Percentiles rank a stretch among this genome's conserved stretches.
These are phyloP conservation scores for Bombyx huttoni DNA, from an alignment of 2,888 invertebrate genomes.

Conservation along the genomic window DNA sequence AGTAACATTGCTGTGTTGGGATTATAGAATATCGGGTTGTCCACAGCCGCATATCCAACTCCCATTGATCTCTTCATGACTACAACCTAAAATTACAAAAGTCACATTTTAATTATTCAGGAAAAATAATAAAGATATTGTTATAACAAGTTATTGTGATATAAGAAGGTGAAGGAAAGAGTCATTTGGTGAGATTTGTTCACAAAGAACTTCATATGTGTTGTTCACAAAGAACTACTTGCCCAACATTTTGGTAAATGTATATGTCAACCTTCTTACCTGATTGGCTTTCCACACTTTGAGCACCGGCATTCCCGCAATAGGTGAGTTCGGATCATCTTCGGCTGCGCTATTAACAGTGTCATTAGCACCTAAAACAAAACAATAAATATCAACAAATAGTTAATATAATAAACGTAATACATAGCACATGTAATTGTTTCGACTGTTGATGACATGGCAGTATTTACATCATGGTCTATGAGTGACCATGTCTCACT, in stretches of 20 bases:
- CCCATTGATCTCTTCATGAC: constrained; percentile 93
- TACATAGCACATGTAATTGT: too few relatives aligned
- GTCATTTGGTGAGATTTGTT: too few relatives aligned
- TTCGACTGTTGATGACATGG: too few relatives aligned
- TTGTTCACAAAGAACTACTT: too few relatives aligned
- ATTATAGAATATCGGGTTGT: constrained; percentile 94
- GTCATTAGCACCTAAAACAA: constrained; percentile 81
- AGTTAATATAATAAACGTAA: too few relatives aligned
- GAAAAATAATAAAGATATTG: background rate
- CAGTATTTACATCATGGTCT: too few relatives aligned
- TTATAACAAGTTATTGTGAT: background rate
- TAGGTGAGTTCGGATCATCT: constrained; percentile 91
- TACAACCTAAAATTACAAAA: constrained; percentile 73
- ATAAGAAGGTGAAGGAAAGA: too few relatives aligned
- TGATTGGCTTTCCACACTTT: constrained; percentile 90
- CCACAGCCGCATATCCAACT: constrained; percentile 92
- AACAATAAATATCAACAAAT: too few relatives aligned
- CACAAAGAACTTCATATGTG: too few relatives aligned
- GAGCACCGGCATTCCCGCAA: constrained; percentile 93
- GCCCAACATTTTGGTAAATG: background rate
- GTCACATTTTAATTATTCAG: background rate
- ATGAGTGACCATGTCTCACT: too few relatives aligned
- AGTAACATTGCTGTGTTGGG: constrained; percentile 89
- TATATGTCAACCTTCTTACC: constrained; percentile 30
- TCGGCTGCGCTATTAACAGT: constrained; percentile 93